Conservation (phyloP, 2,888 invertebrate genomes). For the Plemyria rubiginata region DNA sequence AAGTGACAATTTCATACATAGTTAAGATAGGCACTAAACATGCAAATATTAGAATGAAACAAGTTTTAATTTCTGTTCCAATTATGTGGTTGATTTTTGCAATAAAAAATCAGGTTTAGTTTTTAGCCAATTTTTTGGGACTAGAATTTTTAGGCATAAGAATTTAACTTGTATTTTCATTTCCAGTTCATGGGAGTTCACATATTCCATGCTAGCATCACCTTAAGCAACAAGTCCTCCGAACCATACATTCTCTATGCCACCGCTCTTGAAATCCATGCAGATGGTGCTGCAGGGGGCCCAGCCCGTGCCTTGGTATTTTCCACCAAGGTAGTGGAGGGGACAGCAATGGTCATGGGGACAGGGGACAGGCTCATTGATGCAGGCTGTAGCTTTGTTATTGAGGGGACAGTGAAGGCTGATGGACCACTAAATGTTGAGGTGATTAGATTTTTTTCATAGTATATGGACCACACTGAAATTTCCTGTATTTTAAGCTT, state of each 20-base stretch:
- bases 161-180: conserved; percentile 14
- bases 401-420: conserved; percentile 91
- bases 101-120: too few species aligned
- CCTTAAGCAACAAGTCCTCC: conserved; percentile 63
- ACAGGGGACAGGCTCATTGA: conserved; percentile 88
- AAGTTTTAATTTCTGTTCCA: too few species aligned
- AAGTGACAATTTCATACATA: conserved; percentile 39
- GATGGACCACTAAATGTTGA: conserved; percentile 94
- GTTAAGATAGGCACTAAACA: too few species aligned
- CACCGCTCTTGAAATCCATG: conserved; percentile 88
- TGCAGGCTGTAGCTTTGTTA: conserved; percentile 88
- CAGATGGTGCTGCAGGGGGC: conserved; percentile 90
- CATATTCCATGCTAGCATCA: conserved; percentile 88
- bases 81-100: too few species aligned
- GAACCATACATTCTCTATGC: conserved; percentile 89
- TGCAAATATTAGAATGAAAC: too few species aligned
- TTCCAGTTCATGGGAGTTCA: conserved; percentile 93
- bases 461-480: background rate
- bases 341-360: conserved; percentile 84
- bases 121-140: too few species aligned
- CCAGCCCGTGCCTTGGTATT: conserved; percentile 88
- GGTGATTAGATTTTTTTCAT: conserved; percentile 67
- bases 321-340: conserved; percentile 88
- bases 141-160: too few species aligned
- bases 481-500: too few species aligned